phyloP scores from a whole-genome alignment of 2,888 invertebrate genomes.

The Maniola hyperantus region DNA sequence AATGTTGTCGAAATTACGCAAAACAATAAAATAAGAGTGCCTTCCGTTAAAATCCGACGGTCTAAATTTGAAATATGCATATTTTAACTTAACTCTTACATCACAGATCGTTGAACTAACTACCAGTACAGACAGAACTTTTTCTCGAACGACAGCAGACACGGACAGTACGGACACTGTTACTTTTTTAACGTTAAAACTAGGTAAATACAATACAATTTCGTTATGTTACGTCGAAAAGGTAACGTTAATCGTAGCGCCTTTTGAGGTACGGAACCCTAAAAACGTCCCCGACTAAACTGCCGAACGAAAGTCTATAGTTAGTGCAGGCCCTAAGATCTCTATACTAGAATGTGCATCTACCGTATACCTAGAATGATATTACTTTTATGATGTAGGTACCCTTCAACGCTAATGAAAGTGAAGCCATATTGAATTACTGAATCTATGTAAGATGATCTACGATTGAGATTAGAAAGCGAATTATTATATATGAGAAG shows the following conservation, averaged over 20 bases:
- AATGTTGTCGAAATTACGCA: constrained; percentile 13
- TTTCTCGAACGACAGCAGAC: neutral
- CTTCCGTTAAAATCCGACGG: constrained; percentile 17
- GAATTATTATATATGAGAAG: neutral
- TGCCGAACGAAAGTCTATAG: neutral
- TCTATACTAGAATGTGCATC: constrained; percentile 25
- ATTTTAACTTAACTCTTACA: constrained; percentile 18
- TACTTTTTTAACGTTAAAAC: too few relatives aligned
- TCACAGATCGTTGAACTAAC: constrained; percentile 31
- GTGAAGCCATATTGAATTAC: constrained; percentile 29
- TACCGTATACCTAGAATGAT: constrained; percentile 25
- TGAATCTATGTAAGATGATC: constrained; percentile 20
- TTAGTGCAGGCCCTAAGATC: neutral
- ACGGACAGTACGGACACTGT: too few relatives aligned
- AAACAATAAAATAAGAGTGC: constrained; percentile 21
- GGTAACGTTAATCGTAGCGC: too few relatives aligned
- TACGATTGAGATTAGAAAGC: constrained; percentile 28
- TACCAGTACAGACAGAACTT: neutral
- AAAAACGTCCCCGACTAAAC: too few relatives aligned
- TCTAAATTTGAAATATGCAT: constrained; percentile 26
- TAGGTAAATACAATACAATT: too few relatives aligned
- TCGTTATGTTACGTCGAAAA: too few relatives aligned
- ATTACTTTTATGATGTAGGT: constrained; percentile 18
- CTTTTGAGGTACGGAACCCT: too few relatives aligned
- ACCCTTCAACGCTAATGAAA: constrained; percentile 30